A percentile compares a stretch with the other conserved stretches of the same genome.
phyloP scores from a whole-genome alignment of 2,888 invertebrate species.

The Trachelus tabidus region DNA sequence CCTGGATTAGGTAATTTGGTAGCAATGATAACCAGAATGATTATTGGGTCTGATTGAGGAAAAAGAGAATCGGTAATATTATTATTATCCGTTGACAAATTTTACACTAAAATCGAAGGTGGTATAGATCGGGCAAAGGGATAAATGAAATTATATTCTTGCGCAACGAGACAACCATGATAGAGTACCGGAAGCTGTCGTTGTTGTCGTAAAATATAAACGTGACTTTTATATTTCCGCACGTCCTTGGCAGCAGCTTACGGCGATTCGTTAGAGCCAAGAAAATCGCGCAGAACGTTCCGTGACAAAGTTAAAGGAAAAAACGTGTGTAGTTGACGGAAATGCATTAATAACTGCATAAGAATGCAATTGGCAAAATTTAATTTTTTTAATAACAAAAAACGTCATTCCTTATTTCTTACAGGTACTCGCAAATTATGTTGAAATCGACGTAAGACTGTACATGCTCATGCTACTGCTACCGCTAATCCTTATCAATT shows the following conservation, averaged over 20 bases:
- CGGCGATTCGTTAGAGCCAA: background rate
- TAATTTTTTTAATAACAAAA: background rate
- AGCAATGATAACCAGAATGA: background rate
- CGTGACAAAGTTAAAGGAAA: background rate
- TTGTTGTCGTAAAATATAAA: background rate
- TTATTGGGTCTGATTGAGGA: background rate
- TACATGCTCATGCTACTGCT: conserved; percentile 73
- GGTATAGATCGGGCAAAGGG: background rate
- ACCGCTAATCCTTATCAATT: conserved; percentile 83
- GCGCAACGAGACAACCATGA: background rate
- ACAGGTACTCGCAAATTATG: conserved; percentile 67
- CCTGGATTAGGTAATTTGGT: background rate
- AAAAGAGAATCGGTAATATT: background rate
- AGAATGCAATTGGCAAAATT: background rate
- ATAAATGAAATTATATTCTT: background rate
- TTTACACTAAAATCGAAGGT: background rate
- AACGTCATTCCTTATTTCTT: conserved; percentile 27
- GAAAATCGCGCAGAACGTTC: background rate
- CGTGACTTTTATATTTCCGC: background rate
- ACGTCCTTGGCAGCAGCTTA: background rate
- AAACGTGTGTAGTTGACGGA: background rate
- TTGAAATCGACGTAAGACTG: conserved; percentile 68
- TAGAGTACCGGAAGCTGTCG: background rate
- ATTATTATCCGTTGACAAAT: background rate
- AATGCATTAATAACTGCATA: background rate